These are phyloP conservation scores for Silurus meridionalis DNA, from an alignment of 2,113 vertebrate species.

Conservation along the genomic window DNA sequence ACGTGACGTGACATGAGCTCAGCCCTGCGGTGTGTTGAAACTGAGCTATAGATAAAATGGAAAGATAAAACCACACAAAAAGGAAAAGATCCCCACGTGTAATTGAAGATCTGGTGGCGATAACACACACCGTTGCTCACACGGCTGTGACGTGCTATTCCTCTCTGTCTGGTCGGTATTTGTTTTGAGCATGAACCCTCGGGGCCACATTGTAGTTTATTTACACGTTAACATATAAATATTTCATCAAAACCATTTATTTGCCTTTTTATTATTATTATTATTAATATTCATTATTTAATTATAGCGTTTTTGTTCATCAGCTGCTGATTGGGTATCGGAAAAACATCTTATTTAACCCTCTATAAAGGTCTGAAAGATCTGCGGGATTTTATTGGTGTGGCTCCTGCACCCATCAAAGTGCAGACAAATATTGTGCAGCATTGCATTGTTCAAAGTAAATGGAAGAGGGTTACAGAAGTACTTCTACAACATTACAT, in stretches of 20 bases:
- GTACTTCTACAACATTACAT: not conserved
- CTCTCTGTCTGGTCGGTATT: not conserved
- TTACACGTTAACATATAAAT: not conserved
- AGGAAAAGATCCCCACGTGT: not conserved
- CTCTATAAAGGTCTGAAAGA: too few relatives aligned
- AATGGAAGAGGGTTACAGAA: not conserved
- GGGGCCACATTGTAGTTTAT: not conserved
- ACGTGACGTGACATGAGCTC: slow-evolving; percentile 4
- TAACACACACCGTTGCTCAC: not conserved
- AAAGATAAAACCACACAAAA: slow-evolving; percentile 4
- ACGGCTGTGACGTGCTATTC: not conserved
- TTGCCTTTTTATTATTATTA: not conserved
- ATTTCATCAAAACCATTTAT: not conserved
- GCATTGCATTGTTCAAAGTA: not conserved
- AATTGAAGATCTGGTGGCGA: not conserved
- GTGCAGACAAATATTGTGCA: not conserved
- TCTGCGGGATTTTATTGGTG: not conserved
- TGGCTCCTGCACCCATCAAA: not conserved
- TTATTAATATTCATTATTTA: too few relatives aligned
- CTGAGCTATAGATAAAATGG: not conserved
- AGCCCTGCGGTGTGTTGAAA: not conserved
- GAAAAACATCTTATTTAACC: too few relatives aligned
- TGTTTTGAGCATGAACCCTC: not conserved
- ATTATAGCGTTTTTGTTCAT: too few relatives aligned
- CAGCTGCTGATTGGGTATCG: too few relatives aligned